phyloP scores from a whole-genome alignment of 2,113 vertebrate species.

The Plestiodon gilberti region DNA sequence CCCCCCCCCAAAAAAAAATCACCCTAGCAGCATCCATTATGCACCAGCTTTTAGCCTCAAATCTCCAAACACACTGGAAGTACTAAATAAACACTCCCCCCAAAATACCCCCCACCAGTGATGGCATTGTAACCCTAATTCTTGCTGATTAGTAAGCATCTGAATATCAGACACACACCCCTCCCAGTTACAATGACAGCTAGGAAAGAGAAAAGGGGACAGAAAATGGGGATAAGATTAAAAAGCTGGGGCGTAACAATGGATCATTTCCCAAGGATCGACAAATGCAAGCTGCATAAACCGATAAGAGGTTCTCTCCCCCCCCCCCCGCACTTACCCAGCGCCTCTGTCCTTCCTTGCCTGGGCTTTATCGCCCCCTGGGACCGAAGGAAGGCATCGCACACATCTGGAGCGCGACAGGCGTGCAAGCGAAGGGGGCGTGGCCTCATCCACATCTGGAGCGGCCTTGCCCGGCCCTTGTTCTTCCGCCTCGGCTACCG shows the following conservation, averaged over 20 bases:
- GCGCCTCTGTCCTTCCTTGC: not conserved
- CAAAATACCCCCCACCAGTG: too few relatives aligned
- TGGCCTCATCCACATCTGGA: slow-evolving; percentile 1
- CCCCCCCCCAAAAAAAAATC: too few relatives aligned
- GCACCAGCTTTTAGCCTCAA: not conserved
- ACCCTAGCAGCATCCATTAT: too few relatives aligned
- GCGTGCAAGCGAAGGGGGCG: not conserved
- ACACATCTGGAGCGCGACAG: not conserved
- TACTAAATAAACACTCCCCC: not conserved
- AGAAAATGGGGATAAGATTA: too few relatives aligned
- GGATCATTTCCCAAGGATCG: not conserved
- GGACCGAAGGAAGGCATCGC: not conserved
- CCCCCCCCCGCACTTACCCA: slow-evolving; percentile 24
- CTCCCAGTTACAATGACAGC: too few relatives aligned
- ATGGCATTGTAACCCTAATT: not conserved
- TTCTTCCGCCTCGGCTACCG: too few relatives aligned
- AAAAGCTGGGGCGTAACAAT: not conserved
- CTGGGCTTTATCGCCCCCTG: not conserved
- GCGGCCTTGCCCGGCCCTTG: too few relatives aligned
- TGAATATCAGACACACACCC: too few relatives aligned
- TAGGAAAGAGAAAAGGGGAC: too few relatives aligned
- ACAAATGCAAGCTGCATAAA: not conserved
- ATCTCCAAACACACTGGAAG: not conserved
- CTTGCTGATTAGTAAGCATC: too few relatives aligned
- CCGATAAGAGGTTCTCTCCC: not conserved